Evolutionary conservation across 2,113 vertebrate species (phyloP), one percentile per base, ranked within the genome.

Genomic region (Scomber scombrus): DNA sequence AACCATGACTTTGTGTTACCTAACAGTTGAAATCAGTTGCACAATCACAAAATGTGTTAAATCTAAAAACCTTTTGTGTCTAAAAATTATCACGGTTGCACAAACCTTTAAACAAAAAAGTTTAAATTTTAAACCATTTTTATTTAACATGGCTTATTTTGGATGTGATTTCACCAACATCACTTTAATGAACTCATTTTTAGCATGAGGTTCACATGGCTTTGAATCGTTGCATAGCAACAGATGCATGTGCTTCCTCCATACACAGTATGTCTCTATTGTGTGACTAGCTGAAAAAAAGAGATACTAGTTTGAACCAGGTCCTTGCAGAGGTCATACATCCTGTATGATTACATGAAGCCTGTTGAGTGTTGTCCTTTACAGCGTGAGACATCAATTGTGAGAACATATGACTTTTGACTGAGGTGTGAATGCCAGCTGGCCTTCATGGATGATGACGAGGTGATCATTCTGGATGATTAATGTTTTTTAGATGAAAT

Each of bases 181-280:
- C 34, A 7, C 34, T 40, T 40, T 40, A 7, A 40, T 40, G 8
- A 40, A 40, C 34, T 40, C 6, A n/a, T 72, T 12, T 45, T 9
- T 13, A 40, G 13, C 56, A 46, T 4, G 19, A 21, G 26, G 34
- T 54, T 18, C 67, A 47, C 52, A 31, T 40, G 34, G 34, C 26
- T 47, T 47, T 60, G 14, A 63, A 55, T 3, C 69, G 81, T 66
- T 81, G 78, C 82, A 64, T 62, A 75, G 75, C 71, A 87, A 69
- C 80, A 80, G 23, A 43, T 26, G 45, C 16, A n/a, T 2, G 21
- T 18, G 2, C 13, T 56, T 23, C 7, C 26, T 23, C 13, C 43
- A 64, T 19, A 68, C 11, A 40, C 34, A 40, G 34, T 9, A 3
- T n/a, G 5, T 11, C n/a, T 54, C 14, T 26, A 52, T 16, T 60